Conservation (phyloP, 2,113 vertebrate species). For the Ciconia stormi region DNA sequence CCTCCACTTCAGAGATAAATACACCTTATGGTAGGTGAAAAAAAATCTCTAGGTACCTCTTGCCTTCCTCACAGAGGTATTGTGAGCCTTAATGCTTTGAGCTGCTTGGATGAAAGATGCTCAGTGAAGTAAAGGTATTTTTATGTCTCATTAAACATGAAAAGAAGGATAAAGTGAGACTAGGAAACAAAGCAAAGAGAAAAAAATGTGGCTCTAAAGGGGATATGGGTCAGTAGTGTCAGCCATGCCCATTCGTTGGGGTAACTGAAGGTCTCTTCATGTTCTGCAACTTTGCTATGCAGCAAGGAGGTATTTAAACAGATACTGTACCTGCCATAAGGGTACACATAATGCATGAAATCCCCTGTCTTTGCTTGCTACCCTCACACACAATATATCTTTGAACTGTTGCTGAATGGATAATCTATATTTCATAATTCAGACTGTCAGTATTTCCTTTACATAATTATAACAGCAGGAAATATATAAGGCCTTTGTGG, state of each 20-base stretch:
- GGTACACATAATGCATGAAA: background rate
- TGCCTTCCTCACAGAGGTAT: background rate
- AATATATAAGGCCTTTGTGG: slow-evolving; percentile 62
- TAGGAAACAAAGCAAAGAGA: background rate
- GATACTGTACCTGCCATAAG: background rate
- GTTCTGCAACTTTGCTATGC: background rate
- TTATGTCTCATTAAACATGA: slow-evolving; percentile 15
- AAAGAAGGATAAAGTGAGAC: slow-evolving; percentile 1
- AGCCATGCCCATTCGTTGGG: background rate
- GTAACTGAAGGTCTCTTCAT: background rate
- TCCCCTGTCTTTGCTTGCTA: background rate
- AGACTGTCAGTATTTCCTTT: slow-evolving; percentile 71
- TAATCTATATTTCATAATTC: slow-evolving; percentile 73
- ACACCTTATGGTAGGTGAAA: background rate
- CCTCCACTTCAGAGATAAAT: background rate
- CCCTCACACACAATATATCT: background rate
- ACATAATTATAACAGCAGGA: slow-evolving; percentile 58
- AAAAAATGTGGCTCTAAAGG: background rate
- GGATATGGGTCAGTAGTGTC: background rate
- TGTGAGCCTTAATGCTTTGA: background rate
- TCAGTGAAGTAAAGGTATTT: background rate
- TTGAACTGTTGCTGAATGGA: slow-evolving; percentile 48
- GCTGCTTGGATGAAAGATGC: background rate
- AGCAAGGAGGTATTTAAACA: background rate
- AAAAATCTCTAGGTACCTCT: background rate